Base-by-base conservation (phyloP, 2,113 vertebrate genomes). In the Indri indri region DNA sequence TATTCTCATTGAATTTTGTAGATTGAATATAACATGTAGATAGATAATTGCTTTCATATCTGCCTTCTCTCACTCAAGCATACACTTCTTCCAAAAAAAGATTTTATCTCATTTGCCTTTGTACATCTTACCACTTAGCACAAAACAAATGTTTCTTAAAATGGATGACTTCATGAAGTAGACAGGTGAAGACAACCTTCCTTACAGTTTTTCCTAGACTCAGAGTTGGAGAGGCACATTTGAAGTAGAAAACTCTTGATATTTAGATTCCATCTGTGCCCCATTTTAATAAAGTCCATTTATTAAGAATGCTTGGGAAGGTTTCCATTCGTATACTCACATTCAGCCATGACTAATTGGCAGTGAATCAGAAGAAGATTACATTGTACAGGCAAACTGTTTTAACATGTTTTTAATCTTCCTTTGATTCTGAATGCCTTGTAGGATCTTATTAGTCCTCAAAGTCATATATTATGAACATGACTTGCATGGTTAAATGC, bases 221-320 rank as follows among this genome's bases (percentile, higher is more conserved):
- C 17, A 61, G 1, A 18, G 30, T 66, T 90, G 45, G 18, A 73
- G 32, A 83, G 12, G 20, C 68, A 80, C 54, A 83, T 83, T 47
- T 68, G 42, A 87, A 88, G 61, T 17, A 88, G 57, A 80, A 92
- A 97, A 40, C 6, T 88, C 50, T 16, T 79, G 40, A 79, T 54
- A 40, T 77, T 59, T 86, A 68, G 54, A 83, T 18, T 92, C 20
- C 42, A 87, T 82, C 77, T 27, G 17, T 52, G 30, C 8, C 34
- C n/a, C 65, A 16, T 71, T 94, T 90, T 83, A 89, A 85, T 61
- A 77, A 94, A 82, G 30, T 61, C 18, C 47, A 40, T 66, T 97
- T 52, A 71, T 59, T 34, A 90, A 94, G 85, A 79, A 77, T 73
- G 34, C 52, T 52, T 71, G 61, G 40, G 52, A 90, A n/a, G 5